Base-by-base conservation (phyloP, 1,140 invertebrate species). In the Drosophila suzukii region DNA sequence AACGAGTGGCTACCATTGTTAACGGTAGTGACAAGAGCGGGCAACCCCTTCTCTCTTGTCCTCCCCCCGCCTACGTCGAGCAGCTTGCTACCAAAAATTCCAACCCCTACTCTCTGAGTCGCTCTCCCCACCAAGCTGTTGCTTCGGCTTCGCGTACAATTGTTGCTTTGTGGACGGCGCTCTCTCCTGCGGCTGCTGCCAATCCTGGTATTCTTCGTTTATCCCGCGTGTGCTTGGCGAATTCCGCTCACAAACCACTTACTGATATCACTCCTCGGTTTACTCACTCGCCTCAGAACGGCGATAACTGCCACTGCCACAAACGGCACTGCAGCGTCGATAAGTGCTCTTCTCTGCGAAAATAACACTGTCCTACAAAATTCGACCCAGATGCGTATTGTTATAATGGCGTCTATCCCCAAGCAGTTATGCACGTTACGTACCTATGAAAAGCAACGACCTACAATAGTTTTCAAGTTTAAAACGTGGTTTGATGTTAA, bases 1-100 rank as follows among this genome's bases (percentile, higher is more conserved):
- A 12, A 13, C 55, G 34, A 27, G 13, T 65, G 38, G 46, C 43
- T 75, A 73, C 67, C 62, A 84, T 84, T 83, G 81, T 84, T 84
- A 84, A 71, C 71, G 58, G 44, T 75, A 53, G 44, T 36, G 13
- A 34, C 32, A 2, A 10, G 32, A 10, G 38, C 41, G 17, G 12
- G n/a, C 24, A 17, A 27, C 34, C 10, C 47, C 49, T 7, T 30
- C 8, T 8, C 13, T 11, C 11, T 12, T 49, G 1, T 49, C 49
- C 53, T 47, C 54, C 46, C 54, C 38, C 12, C 17, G 49, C 49
- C 53, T 47, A 54, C 41, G 43, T 17, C 8, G 15, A 6, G 0
- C 38, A 60, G 38, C 4, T 61, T 59, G 30, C 60, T 63, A 63
- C 60, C 60, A 63, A 63, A 63, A 44, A 60, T 4, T 20, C 15